These are phyloP conservation scores for Apostichopus leukothele DNA, from an alignment of 53 echinoderm and acorn worm species.

Conservation along the genomic window DNA sequence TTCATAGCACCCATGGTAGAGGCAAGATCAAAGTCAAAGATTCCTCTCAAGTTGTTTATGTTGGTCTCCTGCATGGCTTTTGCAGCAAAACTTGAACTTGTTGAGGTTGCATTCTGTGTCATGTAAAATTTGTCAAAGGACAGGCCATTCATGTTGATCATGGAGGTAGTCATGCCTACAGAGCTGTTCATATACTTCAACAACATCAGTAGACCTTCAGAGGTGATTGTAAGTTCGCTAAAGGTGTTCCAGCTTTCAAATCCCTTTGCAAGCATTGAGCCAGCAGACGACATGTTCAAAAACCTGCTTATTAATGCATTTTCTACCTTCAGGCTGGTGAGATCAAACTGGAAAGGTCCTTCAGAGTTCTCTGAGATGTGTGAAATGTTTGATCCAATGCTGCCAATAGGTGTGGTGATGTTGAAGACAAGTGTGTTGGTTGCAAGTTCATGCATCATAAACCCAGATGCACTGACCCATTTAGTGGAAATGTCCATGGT, in stretches of 20 bases:
- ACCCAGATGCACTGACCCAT: conserved; percentile 47
- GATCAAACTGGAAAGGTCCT: not conserved
- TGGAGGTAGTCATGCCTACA: not conserved
- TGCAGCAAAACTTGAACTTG: not conserved
- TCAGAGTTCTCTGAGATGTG: not conserved
- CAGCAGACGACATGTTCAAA: conserved; percentile 3
- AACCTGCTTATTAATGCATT: conserved; percentile 22
- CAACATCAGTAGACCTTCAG: not conserved
- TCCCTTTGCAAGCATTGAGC: not conserved
- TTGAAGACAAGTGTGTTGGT: conserved; percentile 49
- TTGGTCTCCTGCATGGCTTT: conserved; percentile 16
- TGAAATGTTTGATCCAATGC: not conserved
- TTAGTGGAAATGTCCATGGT: conserved; percentile 36
- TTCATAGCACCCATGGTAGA: not conserved
- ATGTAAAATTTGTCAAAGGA: conserved; percentile 12
- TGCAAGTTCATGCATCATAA: conserved; percentile 63
- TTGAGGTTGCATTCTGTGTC: not conserved
- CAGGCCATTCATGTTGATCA: not conserved
- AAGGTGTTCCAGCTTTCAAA: not conserved
- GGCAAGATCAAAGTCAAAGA: conserved; percentile 60
- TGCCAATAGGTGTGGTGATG: conserved; percentile 37
- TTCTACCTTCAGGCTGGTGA: not conserved
- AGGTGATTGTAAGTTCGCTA: not conserved
- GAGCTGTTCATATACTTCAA: conserved; percentile 10
- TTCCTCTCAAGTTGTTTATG: conserved; percentile 59